These are phyloP conservation scores for Meriones psammophilus DNA, from an alignment of 2,797 vertebrate genomes.

Conservation along the genomic window DNA sequence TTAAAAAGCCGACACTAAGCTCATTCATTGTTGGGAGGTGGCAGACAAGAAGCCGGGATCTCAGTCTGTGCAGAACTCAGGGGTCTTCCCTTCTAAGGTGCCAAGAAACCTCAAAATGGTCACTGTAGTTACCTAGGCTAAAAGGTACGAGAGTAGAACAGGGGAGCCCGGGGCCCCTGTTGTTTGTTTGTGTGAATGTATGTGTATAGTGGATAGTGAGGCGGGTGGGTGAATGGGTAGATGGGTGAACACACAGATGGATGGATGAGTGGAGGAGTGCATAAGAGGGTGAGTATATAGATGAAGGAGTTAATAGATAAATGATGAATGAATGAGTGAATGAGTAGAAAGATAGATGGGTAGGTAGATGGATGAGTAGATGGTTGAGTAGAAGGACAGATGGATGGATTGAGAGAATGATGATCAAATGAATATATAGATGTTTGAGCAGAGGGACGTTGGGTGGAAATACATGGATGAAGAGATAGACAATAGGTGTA, in stretches of 20 bases:
- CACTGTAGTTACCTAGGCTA: background rate
- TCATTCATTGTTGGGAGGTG: background rate
- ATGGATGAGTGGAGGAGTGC: background rate
- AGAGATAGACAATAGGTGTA: background rate
- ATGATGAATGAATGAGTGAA: background rate
- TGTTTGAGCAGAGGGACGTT: background rate
- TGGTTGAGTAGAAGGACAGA: background rate
- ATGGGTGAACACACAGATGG: background rate
- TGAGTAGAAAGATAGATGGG: no score
- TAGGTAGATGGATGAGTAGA: background rate
- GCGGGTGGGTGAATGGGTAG: background rate
- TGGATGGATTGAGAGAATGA: background rate
- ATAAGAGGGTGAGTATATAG: background rate
- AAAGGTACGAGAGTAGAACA: background rate
- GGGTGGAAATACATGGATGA: background rate
- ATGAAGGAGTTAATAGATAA: background rate
- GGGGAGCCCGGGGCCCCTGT: background rate
- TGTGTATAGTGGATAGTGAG: background rate
- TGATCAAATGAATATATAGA: background rate
- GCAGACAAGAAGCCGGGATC: background rate
- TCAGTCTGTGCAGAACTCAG: background rate
- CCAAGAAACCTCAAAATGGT: background rate
- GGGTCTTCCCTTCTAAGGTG: background rate
- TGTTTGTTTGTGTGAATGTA: background rate
- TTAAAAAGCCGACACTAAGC: conserved; percentile 4